Base-by-base conservation (phyloP, 1,140 invertebrate genomes). In the Calycopis cecrops region DNA sequence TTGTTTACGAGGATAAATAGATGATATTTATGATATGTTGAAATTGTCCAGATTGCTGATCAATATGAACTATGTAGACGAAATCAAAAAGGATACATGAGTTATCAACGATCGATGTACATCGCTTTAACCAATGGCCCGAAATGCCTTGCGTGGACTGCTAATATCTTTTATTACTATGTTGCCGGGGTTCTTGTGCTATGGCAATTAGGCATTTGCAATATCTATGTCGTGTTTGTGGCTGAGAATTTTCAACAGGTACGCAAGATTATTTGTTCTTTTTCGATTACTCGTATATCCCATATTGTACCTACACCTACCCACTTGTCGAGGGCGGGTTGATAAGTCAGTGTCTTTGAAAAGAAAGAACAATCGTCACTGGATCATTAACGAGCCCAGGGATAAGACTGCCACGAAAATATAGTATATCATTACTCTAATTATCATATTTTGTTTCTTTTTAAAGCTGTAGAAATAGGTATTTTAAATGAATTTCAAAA, bases 171-270 rank as follows among this genome's bases (percentile, higher is more conserved):
- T 59, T 91, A 91, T 54, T 75, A 81, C 34, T 76, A 91, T 14
- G 90, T 92, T 0, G 92, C 93, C 57, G 61, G 88, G 1, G 92
- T 94, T 57, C 89, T 97, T 16, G 87, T 94, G 17, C 71, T 94
- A n/a, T 95, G 95, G 65, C 95, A 97, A 83, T 85, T 96, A 42
- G 96, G 96, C 10, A 94, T 96, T 60, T 97, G 95, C 74, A 94
- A 93, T 79, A 94, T 96, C 3, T 97, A 97, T 84, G 90, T 94
- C 42, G 91, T 97, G 0, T 97, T 97, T 76, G 92, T 96, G 6
- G 91, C 94, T 0, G 90, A 91, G 52, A 96, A 93, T 74, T 63
- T 94, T 0, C 91, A 92, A 79, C 91, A 94, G 79, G 90, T 94
- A 14, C 72, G 17, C 9, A 16, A 44, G 3, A 12, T 42, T 42